Base-by-base conservation (phyloP, 1,140 invertebrate species). In the Leptinotarsa defecta region DNA sequence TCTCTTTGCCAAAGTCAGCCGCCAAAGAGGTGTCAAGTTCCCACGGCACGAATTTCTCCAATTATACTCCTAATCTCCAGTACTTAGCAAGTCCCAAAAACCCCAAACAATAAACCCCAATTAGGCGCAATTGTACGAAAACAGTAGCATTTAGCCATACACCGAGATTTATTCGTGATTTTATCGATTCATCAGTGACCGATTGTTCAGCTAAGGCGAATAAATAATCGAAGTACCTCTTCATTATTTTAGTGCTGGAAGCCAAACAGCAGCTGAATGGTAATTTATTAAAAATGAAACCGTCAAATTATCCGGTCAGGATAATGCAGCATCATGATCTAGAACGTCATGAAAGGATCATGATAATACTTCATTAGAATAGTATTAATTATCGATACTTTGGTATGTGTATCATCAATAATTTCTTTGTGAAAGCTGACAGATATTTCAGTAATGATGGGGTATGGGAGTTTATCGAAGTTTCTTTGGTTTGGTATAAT, bases 201-300 rank as follows among this genome's bases (percentile, higher is more conserved):
- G 52, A 57, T 57, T 57, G 52, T 57, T 57, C 15, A 57, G 52
- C 52, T 17, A 57, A 57, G 52, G 52, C 52, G 52, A 57, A 57
- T 57, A 57, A 57, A 57, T 57, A 57, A 57, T 57, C 52, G 52
- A 17, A 57, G 52, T 57, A 65, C 64, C 64, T 65, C 64, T 65
- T 65, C 64, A 65, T 65, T 65, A 65, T 65, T 65, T 65, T 20
- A 34, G 27, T 65, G 64, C 64, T 65, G 64, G 64, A 22, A 65
- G 64, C 64, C 20, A 65, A 65, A 65, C 64, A 65, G 64, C 64
- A 65, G 64, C 64, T 65, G 20, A 34, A 65, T 65, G 64, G 64
- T 65, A 22, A 65, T 65, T 65, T 65, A 65, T 65, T 57, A 65
- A 65, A 65, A 65, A 65, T 65, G 64, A 65, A 65, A 65, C 64